Conservation (phyloP, 2,888 invertebrate species). For the Hoplodrina blanda region DNA sequence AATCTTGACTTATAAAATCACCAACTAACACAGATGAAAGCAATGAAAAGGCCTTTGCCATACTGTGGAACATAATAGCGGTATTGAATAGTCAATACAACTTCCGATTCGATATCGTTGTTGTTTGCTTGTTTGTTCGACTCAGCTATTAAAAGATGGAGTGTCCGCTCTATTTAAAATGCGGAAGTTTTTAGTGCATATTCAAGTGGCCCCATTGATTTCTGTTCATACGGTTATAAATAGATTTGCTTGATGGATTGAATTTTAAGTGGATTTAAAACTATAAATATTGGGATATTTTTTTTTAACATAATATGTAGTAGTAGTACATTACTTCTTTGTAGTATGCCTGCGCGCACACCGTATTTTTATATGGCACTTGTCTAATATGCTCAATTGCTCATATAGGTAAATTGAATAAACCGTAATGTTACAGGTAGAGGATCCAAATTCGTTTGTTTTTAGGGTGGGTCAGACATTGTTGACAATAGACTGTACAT, state of each 20-base stretch:
- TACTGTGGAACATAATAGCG: too few relatives aligned
- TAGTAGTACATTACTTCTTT: neutral
- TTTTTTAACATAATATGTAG: too few relatives aligned
- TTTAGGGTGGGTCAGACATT: too few relatives aligned
- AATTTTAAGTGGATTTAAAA: conserved; percentile 11
- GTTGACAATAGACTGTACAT: too few relatives aligned
- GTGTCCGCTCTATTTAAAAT: conserved; percentile 32
- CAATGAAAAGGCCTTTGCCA: neutral
- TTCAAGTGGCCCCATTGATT: conserved; percentile 50
- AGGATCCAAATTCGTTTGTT: too few relatives aligned
- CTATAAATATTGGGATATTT: neutral
- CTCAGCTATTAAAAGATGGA: conserved; percentile 40
- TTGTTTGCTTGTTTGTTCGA: conserved; percentile 32
- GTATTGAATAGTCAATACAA: conserved; percentile 13
- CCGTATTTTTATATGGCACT: neutral
- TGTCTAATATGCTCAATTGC: too few relatives aligned
- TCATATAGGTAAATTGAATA: too few relatives aligned
- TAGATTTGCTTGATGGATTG: conserved; percentile 30
- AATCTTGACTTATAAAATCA: neutral
- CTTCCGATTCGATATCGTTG: conserved; percentile 42
- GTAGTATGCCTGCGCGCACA: neutral
- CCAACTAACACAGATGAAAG: neutral
- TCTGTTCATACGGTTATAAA: conserved; percentile 21
- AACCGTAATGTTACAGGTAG: too few relatives aligned
- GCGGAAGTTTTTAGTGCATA: conserved; percentile 39